Evolutionary conservation across 2,888 invertebrate genomes (phyloP).

Genomic region (Adineta ricciae): DNA sequence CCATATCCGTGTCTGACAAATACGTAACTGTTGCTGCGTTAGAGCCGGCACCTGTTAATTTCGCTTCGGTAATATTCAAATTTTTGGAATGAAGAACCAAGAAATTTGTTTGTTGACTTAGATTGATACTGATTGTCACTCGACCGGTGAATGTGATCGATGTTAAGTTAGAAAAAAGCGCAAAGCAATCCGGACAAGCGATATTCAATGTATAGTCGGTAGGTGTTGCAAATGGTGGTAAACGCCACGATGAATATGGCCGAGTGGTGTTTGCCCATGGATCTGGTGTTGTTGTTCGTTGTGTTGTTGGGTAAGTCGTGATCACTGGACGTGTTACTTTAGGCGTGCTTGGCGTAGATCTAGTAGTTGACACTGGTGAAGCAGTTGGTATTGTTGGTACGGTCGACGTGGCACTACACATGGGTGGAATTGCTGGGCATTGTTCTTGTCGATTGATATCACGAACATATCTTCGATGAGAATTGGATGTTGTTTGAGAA

Average conservation of each 20-base stretch:
- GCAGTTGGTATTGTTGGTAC: not conserved
- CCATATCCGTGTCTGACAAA: not conserved
- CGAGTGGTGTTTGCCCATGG: not conserved
- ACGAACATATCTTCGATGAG: not conserved
- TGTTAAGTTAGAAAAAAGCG: not conserved
- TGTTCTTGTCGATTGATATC: not conserved
- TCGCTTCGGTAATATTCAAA: not conserved
- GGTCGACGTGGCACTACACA: not conserved
- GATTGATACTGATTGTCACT: constrained; percentile 11
- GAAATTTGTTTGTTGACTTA: not conserved
- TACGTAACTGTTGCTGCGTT: not conserved
- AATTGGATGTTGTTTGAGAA: no score
- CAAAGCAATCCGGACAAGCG: constrained; percentile 10
- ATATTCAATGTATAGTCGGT: not conserved
- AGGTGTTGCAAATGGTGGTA: not conserved
- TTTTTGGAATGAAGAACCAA: not conserved
- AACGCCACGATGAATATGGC: not conserved
- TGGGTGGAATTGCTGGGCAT: not conserved
- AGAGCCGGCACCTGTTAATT: not conserved
- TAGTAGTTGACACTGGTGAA: not conserved
- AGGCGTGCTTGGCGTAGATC: not conserved
- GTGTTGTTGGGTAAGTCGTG: not conserved
- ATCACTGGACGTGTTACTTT: not conserved
- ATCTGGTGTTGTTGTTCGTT: not conserved
- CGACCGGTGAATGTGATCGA: not conserved